phyloP scores from a whole-genome alignment of 2,888 invertebrate species.

The Palloptera scutellata region DNA sequence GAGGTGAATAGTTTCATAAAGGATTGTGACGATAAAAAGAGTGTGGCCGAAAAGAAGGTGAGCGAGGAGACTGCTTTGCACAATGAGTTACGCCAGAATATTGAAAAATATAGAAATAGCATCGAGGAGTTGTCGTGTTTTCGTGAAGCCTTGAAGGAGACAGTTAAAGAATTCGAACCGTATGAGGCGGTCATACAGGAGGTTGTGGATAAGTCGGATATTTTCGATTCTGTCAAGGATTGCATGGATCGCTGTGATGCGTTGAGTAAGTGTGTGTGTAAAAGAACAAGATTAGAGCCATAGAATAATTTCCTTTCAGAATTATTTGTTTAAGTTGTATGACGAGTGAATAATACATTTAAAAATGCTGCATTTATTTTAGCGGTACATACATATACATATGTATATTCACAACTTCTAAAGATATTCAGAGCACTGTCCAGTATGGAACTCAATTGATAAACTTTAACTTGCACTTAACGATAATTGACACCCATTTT shows the following conservation, averaged over 20 bases:
- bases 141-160: conserved; percentile 49
- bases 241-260: conserved; percentile 63
- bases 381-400: too few relatives aligned
- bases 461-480: too few relatives aligned
- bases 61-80: conserved; percentile 52
- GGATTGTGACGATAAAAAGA: conserved; percentile 60
- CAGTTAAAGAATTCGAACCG: conserved; percentile 55
- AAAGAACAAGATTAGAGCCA: too few relatives aligned
- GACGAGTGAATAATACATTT: too few relatives aligned
- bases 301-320: too few relatives aligned
- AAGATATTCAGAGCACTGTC: too few relatives aligned
- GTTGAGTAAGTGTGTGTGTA: conserved; percentile 55
- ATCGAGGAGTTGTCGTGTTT: conserved; percentile 49
- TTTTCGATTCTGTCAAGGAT: conserved; percentile 58
- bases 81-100: conserved; percentile 46
- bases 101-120: conserved; percentile 46
- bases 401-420: too few relatives aligned
- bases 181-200: conserved; percentile 59
- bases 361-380: too few relatives aligned
- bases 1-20: conserved; percentile 61
- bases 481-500: too few relatives aligned
- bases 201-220: conserved; percentile 54
- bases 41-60: conserved; percentile 53
- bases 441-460: too few relatives aligned
- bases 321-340: too few relatives aligned